Evolutionary conservation across 2,888 invertebrate species (phyloP), one percentile per base, ranked within the genome.

Genomic region (Brachyopa scutellaris): DNA sequence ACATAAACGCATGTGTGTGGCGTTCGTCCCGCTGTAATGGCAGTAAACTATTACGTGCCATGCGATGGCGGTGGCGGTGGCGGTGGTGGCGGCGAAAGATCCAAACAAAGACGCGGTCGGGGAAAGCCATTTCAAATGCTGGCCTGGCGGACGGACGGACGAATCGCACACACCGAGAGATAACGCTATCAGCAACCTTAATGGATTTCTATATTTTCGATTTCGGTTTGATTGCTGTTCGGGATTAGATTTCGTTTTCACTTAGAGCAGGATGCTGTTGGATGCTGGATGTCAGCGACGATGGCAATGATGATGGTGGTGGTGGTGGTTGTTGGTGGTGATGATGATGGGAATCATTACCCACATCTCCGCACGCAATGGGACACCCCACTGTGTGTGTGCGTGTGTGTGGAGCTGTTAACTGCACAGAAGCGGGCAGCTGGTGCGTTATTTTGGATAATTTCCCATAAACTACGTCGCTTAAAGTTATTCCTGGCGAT

Each of bases 181-280:
- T 86, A 87, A 87, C 85, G 84, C 84, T 85, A 85, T 86, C 86
- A 86, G 84, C 86, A 85, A 84, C 85, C 85, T 85, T 86, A 87
- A 86, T 87, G 86, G 87, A 86, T 86, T 86, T 86, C 85, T 86
- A 85, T 86, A 86, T 79, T 87, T 87, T 86, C 85, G 86, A 86
- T 87, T 86, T 86, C 85, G 86, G 86, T 86, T 87, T 87, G 86
- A 87, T 87, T 87, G 86, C 86, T 87, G 85, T 87, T 85, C 82
- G 86, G 86, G 86, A 86, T 86, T 86, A 86, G 85, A 86, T 87
- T 86, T 87, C 87, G 86, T 86, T 86, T 86, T 86, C 86, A 86
- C 85, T 87, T 86, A 85, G 82, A 72, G 84, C 45, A 76, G 79
- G 47, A 69, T 73, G 38, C 74, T 76, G 59, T 53, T 55, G 55